Base-by-base conservation (phyloP, 1,140 invertebrate species). In the Megathymus violae region DNA sequence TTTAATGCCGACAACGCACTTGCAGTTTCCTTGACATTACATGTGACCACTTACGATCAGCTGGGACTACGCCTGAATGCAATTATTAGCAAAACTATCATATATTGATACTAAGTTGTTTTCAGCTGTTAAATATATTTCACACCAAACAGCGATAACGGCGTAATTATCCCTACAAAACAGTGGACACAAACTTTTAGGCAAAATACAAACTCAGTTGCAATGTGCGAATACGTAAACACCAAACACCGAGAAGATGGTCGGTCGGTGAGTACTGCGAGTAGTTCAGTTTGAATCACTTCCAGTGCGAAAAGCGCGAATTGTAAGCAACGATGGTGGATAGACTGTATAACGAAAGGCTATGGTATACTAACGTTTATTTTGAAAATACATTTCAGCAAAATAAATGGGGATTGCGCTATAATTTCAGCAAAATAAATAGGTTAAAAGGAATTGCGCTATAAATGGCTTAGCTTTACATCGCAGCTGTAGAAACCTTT, bases 241-340 rank as follows among this genome's bases (percentile, higher is more conserved):
- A 47, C 44, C 22, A 47, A 47, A 47, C 44, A 47, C 16, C 31
- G 34, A n/a, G 15, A 31, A 51, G 31, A 51, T 38, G 31, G 48
- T 36, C 27, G 7, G 14, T 14, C 44, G 4, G n/a, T 13, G 3
- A 25, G 22, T n/a, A 25, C 22, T 25, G 22, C 40, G 14, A 43
- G 40, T 40, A 13, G 17, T 17, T 50, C 27, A 31, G 27, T 31
- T 14, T 50, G 47, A 51, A 51, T 38, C 48, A 51, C 48, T 51
- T 16, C 36, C 31, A 38, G 47, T 50, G 25, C 47, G 31, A 50
- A 50, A 34, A 34, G 27, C 11, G 11, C 34, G 19, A 27, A 47
- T 3, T 47, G 44, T 47, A 27, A 50, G 25, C 47, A 50, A n/a
- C 47, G 47, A 34, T 50, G 47, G 34, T 50, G 47, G 47, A 50